Evolutionary conservation across 2,113 vertebrate genomes (phyloP).

Genomic region (Sorex araneus): DNA sequence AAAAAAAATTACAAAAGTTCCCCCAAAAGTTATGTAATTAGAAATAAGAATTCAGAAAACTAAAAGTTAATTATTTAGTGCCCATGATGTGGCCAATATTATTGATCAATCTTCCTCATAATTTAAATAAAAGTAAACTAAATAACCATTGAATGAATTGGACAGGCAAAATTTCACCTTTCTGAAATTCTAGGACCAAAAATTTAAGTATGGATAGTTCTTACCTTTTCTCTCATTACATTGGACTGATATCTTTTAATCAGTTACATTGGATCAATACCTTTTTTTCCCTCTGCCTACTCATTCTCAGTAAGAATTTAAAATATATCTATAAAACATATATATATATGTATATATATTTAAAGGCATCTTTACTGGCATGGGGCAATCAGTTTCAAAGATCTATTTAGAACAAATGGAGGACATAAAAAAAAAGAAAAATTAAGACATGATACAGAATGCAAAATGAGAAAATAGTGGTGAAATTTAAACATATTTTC

Average conservation of each 20-base stretch:
- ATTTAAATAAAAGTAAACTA: neutral
- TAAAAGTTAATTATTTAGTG: constrained; percentile 35
- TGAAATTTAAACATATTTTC: constrained; percentile 33
- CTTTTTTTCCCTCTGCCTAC: neutral
- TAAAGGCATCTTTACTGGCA: neutral
- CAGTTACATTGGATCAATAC: no score
- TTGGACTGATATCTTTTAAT: neutral
- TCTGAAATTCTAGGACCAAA: neutral
- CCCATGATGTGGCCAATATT: neutral
- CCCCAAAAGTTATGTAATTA: constrained; percentile 18
- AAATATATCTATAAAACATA: no score
- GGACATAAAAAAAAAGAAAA: neutral
- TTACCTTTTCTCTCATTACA: neutral
- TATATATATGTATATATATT: no score
- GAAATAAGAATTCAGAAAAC: constrained; percentile 24
- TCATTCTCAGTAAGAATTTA: neutral
- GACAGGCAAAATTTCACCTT: neutral
- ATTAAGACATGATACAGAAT: neutral
- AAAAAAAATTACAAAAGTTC: constrained; percentile 40
- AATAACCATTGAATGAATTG: neutral
- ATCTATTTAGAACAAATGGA: neutral
- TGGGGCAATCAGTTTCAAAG: neutral
- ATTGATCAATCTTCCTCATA: constrained; percentile 17
- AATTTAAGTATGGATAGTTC: neutral
- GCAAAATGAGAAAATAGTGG: neutral